These are phyloP conservation scores for Microcebus lehilahytsara DNA, from an alignment of 2,113 vertebrate genomes.

Conservation along the genomic window DNA sequence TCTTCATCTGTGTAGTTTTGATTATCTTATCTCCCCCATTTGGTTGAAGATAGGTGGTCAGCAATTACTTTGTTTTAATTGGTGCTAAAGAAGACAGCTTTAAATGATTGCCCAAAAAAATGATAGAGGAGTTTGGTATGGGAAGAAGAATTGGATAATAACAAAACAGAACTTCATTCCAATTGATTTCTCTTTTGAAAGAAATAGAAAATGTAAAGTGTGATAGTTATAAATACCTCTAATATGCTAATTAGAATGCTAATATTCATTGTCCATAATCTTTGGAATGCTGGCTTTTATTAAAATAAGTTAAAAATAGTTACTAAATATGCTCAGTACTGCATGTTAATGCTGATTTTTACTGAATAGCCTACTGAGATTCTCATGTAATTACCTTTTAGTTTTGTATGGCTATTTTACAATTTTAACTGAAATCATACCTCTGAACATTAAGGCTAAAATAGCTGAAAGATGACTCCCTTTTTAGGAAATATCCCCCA, in stretches of 20 bases:
- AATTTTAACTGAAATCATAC: constrained; percentile 49
- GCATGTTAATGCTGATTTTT: constrained; percentile 9
- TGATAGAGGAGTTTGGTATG: background rate
- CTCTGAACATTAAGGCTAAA: constrained; percentile 3
- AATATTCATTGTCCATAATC: constrained; percentile 22
- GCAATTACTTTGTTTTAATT: constrained; percentile 10
- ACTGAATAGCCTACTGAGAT: constrained; percentile 33
- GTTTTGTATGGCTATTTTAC: constrained; percentile 17
- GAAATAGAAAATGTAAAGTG: constrained; percentile 30
- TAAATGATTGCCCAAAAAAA: background rate
- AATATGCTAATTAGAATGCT: constrained; percentile 28
- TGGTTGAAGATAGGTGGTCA: background rate
- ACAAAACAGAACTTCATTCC: background rate
- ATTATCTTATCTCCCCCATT: background rate
- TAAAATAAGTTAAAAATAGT: constrained; percentile 58
- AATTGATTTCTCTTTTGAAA: constrained; percentile 50
- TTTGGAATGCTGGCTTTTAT: constrained; percentile 43
- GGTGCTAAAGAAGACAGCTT: background rate
- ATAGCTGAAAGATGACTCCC: background rate
- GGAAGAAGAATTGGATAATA: background rate
- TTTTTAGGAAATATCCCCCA: background rate
- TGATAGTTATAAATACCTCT: constrained; percentile 31
- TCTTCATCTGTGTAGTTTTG: background rate
- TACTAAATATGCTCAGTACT: background rate
- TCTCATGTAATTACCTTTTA: constrained; percentile 39